Base-by-base conservation (phyloP, 2,888 invertebrate species). In the Tupiocoris notatus region DNA sequence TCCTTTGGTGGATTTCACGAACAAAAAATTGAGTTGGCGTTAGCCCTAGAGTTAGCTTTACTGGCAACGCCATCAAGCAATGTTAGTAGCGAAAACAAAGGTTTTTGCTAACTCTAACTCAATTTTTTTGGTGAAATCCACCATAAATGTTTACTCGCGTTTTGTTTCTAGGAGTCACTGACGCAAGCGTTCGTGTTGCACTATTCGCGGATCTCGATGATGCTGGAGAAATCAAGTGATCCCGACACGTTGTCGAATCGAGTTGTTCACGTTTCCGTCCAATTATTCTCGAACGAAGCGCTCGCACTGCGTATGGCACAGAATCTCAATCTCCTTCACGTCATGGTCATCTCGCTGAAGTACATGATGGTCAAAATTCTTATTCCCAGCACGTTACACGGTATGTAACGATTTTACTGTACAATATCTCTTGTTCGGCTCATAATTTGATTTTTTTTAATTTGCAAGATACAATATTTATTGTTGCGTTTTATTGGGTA, bases 191-290 rank as follows among this genome's bases (percentile, higher is more conserved):
- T 98, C 86, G 96, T 98, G 79, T 88, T 95, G 85, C 98, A 98
- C 86, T 98, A 98, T 86, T 94, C 95, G 80, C 90, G 96, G 82
- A 96, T 97, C 81, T 94, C 96, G 18, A 90, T 93, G 81, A 95
- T 97, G 84, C 87, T 98, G 78, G 94, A 95, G 83, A 89, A 89
- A 82, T 92, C 94, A 0, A 86, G 87, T 12, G 94, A 95, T 87
- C 93, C 95, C 0, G 96, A 96, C 84, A 95, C 93, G 2, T 86
- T 98, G 1, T 95, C 96, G 82, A 97, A 97, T 86, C 89, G 97
- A 65, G 96, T 98, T 0, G 97, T 98, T 0, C 98, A 98, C 85
- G 96, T 98, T 85, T 96, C 95, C 82, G 98, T 98, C 2, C 88
- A 98, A 85, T 86, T 98, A 76, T 97, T 98, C 87, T 95, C 95